Conservation (phyloP, 2,888 invertebrate genomes). For the Nomada ferruginata region DNA sequence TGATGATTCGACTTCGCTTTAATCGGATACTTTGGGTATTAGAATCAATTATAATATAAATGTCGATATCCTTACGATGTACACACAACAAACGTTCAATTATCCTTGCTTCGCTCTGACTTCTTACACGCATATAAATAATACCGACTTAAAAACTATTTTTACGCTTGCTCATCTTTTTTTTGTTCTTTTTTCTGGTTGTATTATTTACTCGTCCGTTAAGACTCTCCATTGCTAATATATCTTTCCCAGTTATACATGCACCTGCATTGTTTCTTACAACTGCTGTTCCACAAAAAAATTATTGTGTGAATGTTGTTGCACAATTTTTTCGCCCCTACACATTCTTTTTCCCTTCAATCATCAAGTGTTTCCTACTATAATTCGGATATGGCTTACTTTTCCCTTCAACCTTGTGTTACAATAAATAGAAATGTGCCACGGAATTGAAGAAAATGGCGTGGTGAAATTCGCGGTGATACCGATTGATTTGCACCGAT, state of each 20-base stretch:
- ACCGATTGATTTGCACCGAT: not conserved
- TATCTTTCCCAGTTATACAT: too few species aligned
- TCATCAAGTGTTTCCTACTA: constrained; percentile 7
- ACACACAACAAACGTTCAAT: constrained; percentile 81
- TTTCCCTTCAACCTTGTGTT: constrained; percentile 10
- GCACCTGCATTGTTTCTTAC: constrained; percentile 3
- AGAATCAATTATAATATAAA: constrained; percentile 77
- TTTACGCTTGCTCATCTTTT: constrained; percentile 57
- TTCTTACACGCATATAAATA: constrained; percentile 83
- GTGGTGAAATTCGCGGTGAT: not conserved
- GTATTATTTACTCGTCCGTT: constrained; percentile 61
- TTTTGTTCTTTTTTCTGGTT: not conserved
- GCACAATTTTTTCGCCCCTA: not conserved
- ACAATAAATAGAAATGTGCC: constrained; percentile 21
- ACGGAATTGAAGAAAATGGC: constrained; percentile 8
- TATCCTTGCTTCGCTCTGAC: constrained; percentile 70
- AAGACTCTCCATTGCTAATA: too few species aligned
- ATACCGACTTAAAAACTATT: constrained; percentile 82
- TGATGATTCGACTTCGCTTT: constrained; percentile 70
- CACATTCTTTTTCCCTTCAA: not conserved
- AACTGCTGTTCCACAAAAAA: constrained; percentile 31
- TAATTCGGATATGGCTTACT: constrained; percentile 38
- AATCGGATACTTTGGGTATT: constrained; percentile 75
- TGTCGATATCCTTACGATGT: constrained; percentile 77
- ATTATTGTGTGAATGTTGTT: constrained; percentile 56